Percentiles rank a stretch among this genome's conserved stretches.
Evolutionary conservation across 2,797 vertebrate genomes (phyloP).

Genomic region (Phoebastria nigripes): DNA sequence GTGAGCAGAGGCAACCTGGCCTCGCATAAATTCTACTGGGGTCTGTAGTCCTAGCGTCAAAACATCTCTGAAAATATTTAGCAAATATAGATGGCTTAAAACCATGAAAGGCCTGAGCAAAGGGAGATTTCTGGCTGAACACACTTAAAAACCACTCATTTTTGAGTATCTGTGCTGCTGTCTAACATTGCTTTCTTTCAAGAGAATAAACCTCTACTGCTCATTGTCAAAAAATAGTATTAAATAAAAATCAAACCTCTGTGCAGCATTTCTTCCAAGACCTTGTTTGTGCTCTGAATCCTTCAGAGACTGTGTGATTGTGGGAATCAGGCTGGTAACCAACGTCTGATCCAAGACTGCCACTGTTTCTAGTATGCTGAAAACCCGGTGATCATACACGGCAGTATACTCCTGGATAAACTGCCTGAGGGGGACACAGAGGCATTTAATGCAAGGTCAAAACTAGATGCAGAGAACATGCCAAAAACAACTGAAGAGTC

Average conservation of each 20-base stretch:
- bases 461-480: not conserved
- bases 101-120: not conserved
- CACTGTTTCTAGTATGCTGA: conserved; percentile 83
- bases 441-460: conserved; percentile 18
- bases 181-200: not conserved
- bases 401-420: conserved; percentile 88
- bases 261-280: conserved; percentile 85
- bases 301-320: conserved; percentile 84
- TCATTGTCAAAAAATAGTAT: not conserved
- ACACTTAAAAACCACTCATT: not conserved
- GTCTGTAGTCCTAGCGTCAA: not conserved
- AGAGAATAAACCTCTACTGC: not conserved
- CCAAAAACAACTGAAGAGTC: not conserved
- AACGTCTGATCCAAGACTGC: conserved; percentile 78
- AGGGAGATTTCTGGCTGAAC: not conserved
- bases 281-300: conserved; percentile 89
- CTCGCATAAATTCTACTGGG: not conserved
- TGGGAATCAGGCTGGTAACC: conserved; percentile 83
- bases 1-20: not conserved
- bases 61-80: not conserved
- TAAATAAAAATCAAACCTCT: conserved; percentile 79
- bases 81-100: not conserved
- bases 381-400: conserved; percentile 86
- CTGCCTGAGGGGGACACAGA: conserved; percentile 74
- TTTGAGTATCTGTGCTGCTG: not conserved